Conservation (phyloP, 1,140 invertebrate genomes). For the Drosophila gunungcola region DNA sequence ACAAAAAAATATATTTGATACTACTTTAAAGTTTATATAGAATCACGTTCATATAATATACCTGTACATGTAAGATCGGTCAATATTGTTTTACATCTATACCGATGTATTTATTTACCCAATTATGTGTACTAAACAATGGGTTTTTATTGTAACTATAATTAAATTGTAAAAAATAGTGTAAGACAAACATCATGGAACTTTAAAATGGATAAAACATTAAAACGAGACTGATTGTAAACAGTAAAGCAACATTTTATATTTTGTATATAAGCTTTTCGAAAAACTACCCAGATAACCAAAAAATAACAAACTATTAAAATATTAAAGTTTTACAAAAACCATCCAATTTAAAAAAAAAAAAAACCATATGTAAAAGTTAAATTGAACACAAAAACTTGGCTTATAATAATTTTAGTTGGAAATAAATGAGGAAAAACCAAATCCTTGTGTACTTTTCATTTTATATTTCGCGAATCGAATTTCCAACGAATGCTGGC, state of each 20-base stretch:
- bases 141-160: constrained; percentile 5
- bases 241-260: constrained; percentile 42
- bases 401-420: not conserved
- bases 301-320: constrained; percentile 11
- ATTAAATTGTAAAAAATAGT: constrained; percentile 1
- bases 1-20: not conserved
- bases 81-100: not conserved
- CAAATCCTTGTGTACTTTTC: not conserved
- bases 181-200: constrained; percentile 22
- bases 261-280: constrained; percentile 16
- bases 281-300: constrained; percentile 8
- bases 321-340: constrained; percentile 6
- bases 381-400: not conserved
- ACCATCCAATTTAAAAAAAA: not conserved
- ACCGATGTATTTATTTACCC: constrained; percentile 7
- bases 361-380: constrained; percentile 2
- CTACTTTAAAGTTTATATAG: constrained; percentile 12
- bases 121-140: constrained; percentile 15
- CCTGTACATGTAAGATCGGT: not conserved
- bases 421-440: constrained; percentile 1
- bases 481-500: no score
- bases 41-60: constrained; percentile 7
- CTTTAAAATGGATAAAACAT: constrained; percentile 45
- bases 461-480: no score
- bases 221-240: constrained; percentile 47